Conservation (phyloP, 2,113 vertebrate genomes). For the Recurvirostra avosetta region DNA sequence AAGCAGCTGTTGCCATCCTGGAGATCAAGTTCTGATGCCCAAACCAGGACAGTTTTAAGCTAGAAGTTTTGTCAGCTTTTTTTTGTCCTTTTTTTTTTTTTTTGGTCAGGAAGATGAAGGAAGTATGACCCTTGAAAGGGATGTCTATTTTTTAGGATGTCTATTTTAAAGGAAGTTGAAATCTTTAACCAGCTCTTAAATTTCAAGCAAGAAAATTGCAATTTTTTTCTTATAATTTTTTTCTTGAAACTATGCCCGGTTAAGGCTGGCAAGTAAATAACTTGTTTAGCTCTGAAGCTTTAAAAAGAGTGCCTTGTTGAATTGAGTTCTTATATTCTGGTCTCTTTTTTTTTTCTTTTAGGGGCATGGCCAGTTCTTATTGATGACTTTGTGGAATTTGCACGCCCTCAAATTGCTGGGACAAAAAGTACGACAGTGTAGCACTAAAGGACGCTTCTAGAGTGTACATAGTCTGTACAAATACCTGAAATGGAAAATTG, state of each 20-base stretch:
- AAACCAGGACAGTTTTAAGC: neutral
- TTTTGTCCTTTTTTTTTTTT: neutral
- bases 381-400: conserved; percentile 91
- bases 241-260: neutral
- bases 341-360: neutral
- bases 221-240: neutral
- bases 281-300: neutral
- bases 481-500: conserved; percentile 81
- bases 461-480: conserved; percentile 87
- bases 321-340: neutral
- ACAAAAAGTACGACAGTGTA: conserved; percentile 89
- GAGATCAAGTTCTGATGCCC: neutral
- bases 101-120: neutral
- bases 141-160: neutral
- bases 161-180: neutral
- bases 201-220: neutral
- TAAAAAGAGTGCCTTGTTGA: neutral
- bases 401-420: conserved; percentile 88
- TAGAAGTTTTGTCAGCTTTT: neutral
- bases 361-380: conserved; percentile 89
- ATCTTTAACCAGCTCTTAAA: neutral
- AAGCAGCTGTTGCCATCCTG: neutral
- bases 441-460: conserved; percentile 77
- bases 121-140: neutral
- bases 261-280: neutral